A percentile compares a stretch with the other conserved stretches of the same genome.
These are phyloP conservation scores for Geophilus truncorum DNA, from an alignment of 2,888 invertebrate genomes.

Conservation along the genomic window DNA sequence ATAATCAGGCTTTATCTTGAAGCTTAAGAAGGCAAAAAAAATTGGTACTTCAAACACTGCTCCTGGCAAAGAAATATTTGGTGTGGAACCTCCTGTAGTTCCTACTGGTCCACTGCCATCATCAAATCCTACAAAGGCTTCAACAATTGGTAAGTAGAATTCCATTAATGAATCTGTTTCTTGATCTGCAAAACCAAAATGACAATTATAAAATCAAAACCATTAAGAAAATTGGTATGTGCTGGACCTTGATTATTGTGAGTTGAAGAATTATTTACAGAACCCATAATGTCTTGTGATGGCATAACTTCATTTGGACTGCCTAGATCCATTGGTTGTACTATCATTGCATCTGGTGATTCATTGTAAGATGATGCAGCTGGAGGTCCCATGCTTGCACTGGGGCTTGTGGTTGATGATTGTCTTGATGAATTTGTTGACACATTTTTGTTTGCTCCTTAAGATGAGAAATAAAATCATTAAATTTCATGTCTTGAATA, in stretches of 20 bases:
- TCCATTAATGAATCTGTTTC: conserved; percentile 34
- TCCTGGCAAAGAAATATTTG: conserved; percentile 24
- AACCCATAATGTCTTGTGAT: conserved; percentile 29
- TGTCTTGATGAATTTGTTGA: conserved; percentile 2
- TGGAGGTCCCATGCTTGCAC: conserved; percentile 31
- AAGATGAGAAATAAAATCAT: background rate
- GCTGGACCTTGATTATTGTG: conserved; percentile 29
- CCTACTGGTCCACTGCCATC: conserved; percentile 31
- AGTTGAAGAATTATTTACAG: conserved; percentile 14
- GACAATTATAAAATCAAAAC: no score
- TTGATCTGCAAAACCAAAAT: no score
- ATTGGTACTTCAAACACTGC: conserved; percentile 29
- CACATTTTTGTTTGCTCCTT: background rate
- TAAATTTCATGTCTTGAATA: no score
- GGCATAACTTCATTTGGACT: conserved; percentile 27
- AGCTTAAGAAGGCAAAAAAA: background rate
- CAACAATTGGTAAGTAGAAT: conserved; percentile 33
- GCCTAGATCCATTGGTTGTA: conserved; percentile 31
- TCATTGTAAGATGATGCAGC: conserved; percentile 12
- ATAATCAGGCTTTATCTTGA: no score
- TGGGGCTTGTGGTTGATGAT: conserved; percentile 2
- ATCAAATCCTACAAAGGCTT: conserved; percentile 34
- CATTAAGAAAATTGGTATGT: background rate
- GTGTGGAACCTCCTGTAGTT: background rate
- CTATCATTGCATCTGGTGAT: conserved; percentile 14